Conservation (phyloP, 2,113 vertebrate species). For the Oryzias melastigma region DNA sequence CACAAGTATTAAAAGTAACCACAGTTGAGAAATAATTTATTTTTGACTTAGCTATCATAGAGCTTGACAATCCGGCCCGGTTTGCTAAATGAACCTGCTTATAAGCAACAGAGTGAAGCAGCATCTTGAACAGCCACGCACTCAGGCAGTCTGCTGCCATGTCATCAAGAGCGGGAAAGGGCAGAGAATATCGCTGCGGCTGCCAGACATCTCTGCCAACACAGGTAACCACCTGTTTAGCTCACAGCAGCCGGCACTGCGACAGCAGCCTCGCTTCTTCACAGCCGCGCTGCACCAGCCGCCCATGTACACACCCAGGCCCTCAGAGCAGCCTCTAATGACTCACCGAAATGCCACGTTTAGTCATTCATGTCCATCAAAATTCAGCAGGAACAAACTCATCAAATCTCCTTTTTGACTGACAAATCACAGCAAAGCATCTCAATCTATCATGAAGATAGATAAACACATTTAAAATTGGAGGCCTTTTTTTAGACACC, state of each 20-base stretch:
- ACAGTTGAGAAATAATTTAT: slow-evolving; percentile 43
- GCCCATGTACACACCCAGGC: not conserved
- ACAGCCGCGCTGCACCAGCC: slow-evolving; percentile 4
- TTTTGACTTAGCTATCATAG: slow-evolving; percentile 23
- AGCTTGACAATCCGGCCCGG: not conserved
- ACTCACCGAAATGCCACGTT: slow-evolving; percentile 11
- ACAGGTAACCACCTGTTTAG: slow-evolving; percentile 62
- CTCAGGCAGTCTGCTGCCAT: slow-evolving; percentile 36
- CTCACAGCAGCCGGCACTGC: slow-evolving; percentile 17
- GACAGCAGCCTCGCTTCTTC: slow-evolving; percentile 2
- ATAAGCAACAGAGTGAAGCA: slow-evolving; percentile 19
- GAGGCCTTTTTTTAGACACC: not conserved
- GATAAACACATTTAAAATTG: too few relatives aligned
- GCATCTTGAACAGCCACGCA: slow-evolving; percentile 40
- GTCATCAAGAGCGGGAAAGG: slow-evolving; percentile 56
- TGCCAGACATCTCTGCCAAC: slow-evolving; percentile 46
- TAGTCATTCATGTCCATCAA: not conserved
- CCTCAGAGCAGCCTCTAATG: slow-evolving; percentile 9
- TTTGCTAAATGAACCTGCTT: slow-evolving; percentile 19
- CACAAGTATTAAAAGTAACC: not conserved
- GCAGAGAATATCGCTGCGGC: slow-evolving; percentile 34
- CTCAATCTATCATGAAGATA: too few relatives aligned
- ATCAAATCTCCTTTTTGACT: slow-evolving; percentile 1
- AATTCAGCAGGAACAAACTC: not conserved
- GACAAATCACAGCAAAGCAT: too few relatives aligned